Conservation (phyloP, 2,888 invertebrate species). For the Octodonta nipae region DNA sequence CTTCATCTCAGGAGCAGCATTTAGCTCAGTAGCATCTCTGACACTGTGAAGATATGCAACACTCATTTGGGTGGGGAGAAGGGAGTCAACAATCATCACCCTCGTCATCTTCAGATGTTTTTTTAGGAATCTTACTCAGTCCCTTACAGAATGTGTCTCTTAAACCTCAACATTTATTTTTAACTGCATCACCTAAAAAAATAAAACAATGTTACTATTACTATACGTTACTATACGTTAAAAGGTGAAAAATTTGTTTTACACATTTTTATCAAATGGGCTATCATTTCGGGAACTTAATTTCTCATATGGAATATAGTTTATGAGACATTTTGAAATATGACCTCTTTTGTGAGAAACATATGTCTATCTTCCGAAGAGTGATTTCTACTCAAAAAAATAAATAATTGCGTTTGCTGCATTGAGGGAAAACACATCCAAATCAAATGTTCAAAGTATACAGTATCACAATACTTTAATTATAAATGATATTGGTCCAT, state of each 20-base stretch:
- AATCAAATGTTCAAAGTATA: background rate
- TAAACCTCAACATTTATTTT: too few species aligned
- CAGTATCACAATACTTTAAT: background rate
- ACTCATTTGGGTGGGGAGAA: too few species aligned
- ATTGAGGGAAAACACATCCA: background rate
- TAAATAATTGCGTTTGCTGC: background rate
- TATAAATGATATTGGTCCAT: background rate
- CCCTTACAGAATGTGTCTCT: too few species aligned
- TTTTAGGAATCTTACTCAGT: too few species aligned
- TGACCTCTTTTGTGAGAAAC: background rate
- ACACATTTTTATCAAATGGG: background rate
- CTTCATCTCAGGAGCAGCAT: too few species aligned
- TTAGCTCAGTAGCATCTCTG: too few species aligned
- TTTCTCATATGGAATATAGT: background rate
- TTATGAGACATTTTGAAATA: background rate
- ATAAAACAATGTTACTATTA: too few species aligned
- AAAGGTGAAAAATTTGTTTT: background rate
- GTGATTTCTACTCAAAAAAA: background rate
- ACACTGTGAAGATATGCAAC: too few species aligned
- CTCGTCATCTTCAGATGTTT: too few species aligned
- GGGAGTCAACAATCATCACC: too few species aligned
- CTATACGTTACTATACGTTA: too few species aligned
- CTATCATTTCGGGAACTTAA: background rate
- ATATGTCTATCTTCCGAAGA: background rate
- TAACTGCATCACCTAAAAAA: too few species aligned